phyloP scores from a whole-genome alignment of 64 coral and sea anemone genomes.

The Cladopsammia gracilis region DNA sequence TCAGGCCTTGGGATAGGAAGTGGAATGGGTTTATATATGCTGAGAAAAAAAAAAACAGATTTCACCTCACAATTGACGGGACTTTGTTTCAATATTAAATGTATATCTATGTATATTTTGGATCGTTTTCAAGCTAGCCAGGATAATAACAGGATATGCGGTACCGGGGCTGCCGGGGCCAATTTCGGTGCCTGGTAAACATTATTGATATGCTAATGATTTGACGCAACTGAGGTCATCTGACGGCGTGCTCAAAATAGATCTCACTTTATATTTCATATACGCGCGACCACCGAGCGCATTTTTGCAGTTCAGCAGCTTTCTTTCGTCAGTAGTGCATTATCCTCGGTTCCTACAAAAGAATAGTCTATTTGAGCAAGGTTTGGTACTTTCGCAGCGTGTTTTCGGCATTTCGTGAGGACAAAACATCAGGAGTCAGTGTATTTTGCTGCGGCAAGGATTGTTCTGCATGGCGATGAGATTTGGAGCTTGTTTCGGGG shows the following conservation, averaged over 20 bases:
- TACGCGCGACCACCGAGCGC: background rate
- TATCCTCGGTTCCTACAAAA: background rate
- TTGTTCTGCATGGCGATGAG: conserved; percentile 28
- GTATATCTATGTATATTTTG: background rate
- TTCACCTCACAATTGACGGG: background rate
- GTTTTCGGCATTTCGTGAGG: background rate
- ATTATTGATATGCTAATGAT: conserved; percentile 35
- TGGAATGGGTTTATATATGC: no score
- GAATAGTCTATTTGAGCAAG: background rate
- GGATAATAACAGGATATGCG: background rate
- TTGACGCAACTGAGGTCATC: conserved; percentile 5
- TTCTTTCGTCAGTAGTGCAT: background rate
- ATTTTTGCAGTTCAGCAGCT: background rate
- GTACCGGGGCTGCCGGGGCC: background rate
- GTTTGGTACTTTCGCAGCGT: background rate
- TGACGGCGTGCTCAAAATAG: conserved; percentile 17
- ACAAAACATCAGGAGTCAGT: no score
- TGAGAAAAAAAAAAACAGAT: no score
- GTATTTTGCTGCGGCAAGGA: background rate
- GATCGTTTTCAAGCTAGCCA: background rate
- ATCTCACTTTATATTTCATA: background rate
- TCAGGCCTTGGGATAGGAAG: no score
- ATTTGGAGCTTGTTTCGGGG: conserved; percentile 49
- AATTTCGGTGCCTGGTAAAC: background rate
- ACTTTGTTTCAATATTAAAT: background rate